Conservation (phyloP, 2,113 vertebrate species). For the mouse (Mus musculus) region DNA sequence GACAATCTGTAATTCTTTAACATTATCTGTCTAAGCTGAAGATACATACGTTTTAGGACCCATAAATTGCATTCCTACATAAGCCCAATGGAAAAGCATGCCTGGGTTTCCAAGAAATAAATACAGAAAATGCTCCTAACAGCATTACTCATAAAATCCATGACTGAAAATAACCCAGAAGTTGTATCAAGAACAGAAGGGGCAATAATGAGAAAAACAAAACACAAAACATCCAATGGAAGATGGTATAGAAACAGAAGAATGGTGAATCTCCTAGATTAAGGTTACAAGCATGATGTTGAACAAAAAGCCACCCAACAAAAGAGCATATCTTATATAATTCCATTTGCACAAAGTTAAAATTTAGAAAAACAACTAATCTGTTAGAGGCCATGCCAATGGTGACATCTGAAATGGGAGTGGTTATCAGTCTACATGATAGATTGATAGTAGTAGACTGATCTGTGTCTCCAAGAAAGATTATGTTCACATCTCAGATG, state of each 20-base stretch:
- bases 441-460: not conserved
- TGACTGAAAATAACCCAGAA: not conserved
- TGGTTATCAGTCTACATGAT: not conserved
- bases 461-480: not conserved
- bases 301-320: slow-evolving; percentile 35
- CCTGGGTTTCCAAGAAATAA: not conserved
- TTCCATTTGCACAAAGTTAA: slow-evolving; percentile 15
- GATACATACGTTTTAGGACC: not conserved
- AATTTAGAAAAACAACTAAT: slow-evolving; percentile 21
- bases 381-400: not conserved
- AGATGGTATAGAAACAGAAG: slow-evolving; percentile 23
- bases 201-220: not conserved
- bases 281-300: not conserved
- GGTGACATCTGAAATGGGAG: not conserved
- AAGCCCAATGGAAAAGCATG: not conserved
- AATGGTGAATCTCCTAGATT: not conserved
- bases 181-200: not conserved
- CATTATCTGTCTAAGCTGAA: slow-evolving; percentile 48
- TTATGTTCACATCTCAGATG: not conserved
- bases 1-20: slow-evolving; percentile 38
- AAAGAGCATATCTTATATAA: not conserved
- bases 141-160: slow-evolving; percentile 40
- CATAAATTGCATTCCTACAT: slow-evolving; percentile 8
- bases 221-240: not conserved
- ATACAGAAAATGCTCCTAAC: slow-evolving; percentile 22